Conservation (phyloP, 2,113 vertebrate genomes). For the Gopherus flavomarginatus region DNA sequence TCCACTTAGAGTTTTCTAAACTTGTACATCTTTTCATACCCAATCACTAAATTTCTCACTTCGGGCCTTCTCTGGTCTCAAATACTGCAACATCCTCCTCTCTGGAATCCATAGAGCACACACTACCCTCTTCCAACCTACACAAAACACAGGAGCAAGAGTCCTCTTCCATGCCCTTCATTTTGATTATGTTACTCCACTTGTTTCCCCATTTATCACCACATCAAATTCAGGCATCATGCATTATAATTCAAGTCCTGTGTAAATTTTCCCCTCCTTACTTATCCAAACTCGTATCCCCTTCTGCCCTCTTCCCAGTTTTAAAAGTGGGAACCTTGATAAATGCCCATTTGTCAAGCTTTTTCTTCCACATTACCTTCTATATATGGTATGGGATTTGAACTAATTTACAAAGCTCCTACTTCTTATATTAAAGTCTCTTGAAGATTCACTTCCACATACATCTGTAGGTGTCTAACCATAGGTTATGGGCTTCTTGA, state of each 20-base stretch:
- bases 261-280: not conserved
- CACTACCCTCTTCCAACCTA: not conserved
- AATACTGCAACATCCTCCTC: not conserved
- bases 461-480: not conserved
- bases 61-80: not conserved
- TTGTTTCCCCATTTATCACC: not conserved
- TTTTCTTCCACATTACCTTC: not conserved
- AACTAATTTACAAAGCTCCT: not conserved
- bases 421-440: not conserved
- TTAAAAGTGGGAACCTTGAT: not conserved
- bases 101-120: not conserved
- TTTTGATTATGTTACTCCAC: not conserved
- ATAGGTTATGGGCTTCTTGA: not conserved
- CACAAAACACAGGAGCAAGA: not conserved
- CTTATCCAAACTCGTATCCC: not conserved
- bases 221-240: not conserved
- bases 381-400: rapidly evolving
- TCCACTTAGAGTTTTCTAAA: not conserved
- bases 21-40: not conserved
- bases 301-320: not conserved
- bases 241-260: not conserved
- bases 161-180: not conserved
- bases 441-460: not conserved
- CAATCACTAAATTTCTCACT: not conserved
- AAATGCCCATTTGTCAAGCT: not conserved